Conservation (phyloP, 2,888 invertebrate genomes). For the Ophion ventricosus region DNA sequence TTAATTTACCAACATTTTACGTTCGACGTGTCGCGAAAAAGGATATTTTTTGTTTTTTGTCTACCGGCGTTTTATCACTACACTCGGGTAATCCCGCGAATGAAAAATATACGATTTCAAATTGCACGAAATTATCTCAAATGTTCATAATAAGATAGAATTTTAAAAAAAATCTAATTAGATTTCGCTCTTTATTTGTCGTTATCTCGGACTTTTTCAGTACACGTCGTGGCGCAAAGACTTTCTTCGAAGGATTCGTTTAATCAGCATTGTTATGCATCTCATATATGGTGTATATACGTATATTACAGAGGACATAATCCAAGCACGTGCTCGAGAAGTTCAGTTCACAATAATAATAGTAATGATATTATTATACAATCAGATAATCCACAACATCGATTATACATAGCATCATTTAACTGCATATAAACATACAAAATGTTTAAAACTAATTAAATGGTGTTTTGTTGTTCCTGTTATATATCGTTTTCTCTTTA, state of each 20-base stretch:
- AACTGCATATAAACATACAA: constrained; percentile 81
- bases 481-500: constrained; percentile 36
- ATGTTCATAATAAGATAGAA: neutral
- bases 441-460: constrained; percentile 76
- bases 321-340: constrained; percentile 74
- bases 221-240: constrained; percentile 17
- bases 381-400: constrained; percentile 73
- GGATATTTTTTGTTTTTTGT: neutral
- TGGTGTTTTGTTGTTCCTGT: constrained; percentile 64
- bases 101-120: neutral
- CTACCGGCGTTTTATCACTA: neutral
- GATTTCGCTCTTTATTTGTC: neutral
- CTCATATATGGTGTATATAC: constrained; percentile 47
- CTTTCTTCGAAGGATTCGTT: constrained; percentile 74
- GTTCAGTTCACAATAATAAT: constrained; percentile 69
- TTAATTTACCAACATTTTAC: constrained; percentile 13
- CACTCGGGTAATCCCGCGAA: constrained; percentile 3
- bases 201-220: constrained; percentile 3
- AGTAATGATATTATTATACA: constrained; percentile 67
- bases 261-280: constrained; percentile 71
- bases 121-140: neutral
- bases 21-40: constrained; percentile 38
- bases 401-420: constrained; percentile 76
- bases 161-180: too few relatives aligned
- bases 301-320: constrained; percentile 75